Percentiles rank a stretch among this genome's conserved stretches.
Conservation (phyloP, 2,888 invertebrate genomes). For the Phaonia tiefii region DNA sequence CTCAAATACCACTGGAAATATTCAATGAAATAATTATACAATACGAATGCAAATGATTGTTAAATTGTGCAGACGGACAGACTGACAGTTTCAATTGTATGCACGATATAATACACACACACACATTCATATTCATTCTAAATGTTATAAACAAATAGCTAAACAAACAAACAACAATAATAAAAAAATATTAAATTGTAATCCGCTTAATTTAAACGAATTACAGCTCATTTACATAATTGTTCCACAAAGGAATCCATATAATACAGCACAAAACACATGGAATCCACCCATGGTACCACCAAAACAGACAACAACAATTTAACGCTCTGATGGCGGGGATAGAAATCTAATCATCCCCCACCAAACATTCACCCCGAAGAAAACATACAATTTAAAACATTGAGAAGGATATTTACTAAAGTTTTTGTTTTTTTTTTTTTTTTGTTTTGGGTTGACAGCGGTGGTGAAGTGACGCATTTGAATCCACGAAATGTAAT, state of each 20-base stretch:
- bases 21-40: too few relatives aligned
- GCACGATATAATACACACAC: too few relatives aligned
- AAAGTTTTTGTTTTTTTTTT: too few relatives aligned
- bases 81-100: too few relatives aligned
- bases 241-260: constrained; percentile 63
- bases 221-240: constrained; percentile 79
- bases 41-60: constrained; percentile 60
- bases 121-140: too few relatives aligned
- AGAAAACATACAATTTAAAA: neutral
- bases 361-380: neutral
- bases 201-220: constrained; percentile 79
- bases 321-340: neutral
- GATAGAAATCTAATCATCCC: neutral
- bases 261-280: neutral
- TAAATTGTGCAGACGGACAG: constrained; percentile 68
- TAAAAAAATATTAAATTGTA: constrained; percentile 72
- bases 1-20: too few relatives aligned
- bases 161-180: constrained; percentile 48
- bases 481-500: constrained; percentile 32
- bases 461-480: constrained; percentile 3
- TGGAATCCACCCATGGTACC: neutral
- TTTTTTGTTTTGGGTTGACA: too few relatives aligned
- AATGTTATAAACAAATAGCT: constrained; percentile 70
- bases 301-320: neutral
- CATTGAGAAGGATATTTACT: neutral